Evolutionary conservation across 2,113 vertebrate species (phyloP).

Genomic region (Dromiciops gliroides): DNA sequence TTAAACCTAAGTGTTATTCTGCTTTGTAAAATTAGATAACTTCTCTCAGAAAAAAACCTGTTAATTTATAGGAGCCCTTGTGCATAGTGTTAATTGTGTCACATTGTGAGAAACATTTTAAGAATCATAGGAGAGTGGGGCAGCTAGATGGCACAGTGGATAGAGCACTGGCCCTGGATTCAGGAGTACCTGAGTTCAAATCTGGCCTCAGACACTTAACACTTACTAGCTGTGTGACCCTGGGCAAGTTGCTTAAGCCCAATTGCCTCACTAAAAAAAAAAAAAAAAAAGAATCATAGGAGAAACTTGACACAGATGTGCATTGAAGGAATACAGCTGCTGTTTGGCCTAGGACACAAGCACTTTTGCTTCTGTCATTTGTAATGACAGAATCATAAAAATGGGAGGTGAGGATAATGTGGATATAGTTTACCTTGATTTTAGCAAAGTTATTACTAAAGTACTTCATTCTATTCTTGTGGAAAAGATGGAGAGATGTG

Average conservation of each 20-base stretch:
- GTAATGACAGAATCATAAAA: not conserved
- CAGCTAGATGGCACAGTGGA: no score
- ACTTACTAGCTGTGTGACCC: no score
- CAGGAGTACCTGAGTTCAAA: no score
- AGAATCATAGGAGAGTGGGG: not conserved
- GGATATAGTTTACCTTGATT: not conserved
- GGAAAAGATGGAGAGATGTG: not conserved
- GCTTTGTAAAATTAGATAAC: not conserved
- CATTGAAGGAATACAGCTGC: slow-evolving; percentile 18
- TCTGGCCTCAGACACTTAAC: no score
- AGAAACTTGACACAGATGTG: not conserved
- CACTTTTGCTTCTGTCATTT: not conserved
- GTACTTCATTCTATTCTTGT: not conserved
- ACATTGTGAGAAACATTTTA: slow-evolving; percentile 24
- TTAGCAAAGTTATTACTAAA: not conserved
- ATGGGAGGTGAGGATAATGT: not conserved
- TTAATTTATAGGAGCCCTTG: slow-evolving; percentile 28
- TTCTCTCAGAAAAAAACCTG: slow-evolving; percentile 15
- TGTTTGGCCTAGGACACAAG: not conserved
- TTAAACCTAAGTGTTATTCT: not conserved
- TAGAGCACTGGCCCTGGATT: no score
- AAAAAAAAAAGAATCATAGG: not conserved
- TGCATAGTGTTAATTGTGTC: not conserved
- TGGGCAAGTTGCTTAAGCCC: no score
- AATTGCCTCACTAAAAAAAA: no score